These are phyloP conservation scores for Petrocephalus sullivani DNA, from an alignment of 2,797 vertebrate species.

Conservation along the genomic window DNA sequence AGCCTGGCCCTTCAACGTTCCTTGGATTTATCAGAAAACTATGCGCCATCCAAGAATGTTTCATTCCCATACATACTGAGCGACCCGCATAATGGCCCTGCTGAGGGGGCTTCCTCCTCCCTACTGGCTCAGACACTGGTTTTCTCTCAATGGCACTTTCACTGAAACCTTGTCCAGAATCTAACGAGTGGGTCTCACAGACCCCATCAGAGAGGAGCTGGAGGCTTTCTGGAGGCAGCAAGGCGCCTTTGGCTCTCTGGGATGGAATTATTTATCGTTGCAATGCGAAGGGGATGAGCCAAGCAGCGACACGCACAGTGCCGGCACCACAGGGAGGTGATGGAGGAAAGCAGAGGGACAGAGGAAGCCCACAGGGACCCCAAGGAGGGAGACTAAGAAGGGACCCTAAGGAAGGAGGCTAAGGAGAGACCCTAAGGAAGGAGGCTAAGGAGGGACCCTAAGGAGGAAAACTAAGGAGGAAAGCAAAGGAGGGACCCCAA, in stretches of 20 bases:
- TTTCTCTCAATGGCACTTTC: slow-evolving; percentile 4
- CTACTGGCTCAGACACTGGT: background rate
- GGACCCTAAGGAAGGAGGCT: background rate
- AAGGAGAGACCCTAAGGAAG: background rate
- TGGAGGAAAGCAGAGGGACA: slow-evolving; percentile 8
- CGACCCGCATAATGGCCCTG: background rate
- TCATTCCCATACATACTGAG: background rate
- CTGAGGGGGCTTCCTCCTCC: background rate
- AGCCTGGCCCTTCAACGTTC: background rate
- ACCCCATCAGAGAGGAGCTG: background rate
- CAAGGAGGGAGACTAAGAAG: background rate
- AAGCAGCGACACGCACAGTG: background rate
- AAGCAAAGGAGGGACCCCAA: slow-evolving; percentile 4
- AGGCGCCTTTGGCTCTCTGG: background rate
- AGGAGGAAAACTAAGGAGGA: background rate
- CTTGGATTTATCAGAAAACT: background rate
- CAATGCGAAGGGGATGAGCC: background rate
- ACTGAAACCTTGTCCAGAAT: background rate
- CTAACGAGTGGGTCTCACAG: background rate
- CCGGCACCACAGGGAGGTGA: background rate
- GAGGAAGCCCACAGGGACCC: background rate
- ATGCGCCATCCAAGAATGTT: background rate
- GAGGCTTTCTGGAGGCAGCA: background rate
- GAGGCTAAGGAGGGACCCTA: background rate
- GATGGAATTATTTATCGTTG: background rate